phyloP scores from a whole-genome alignment of 2,113 vertebrate species.

The Hippoglossus stenolepis region DNA sequence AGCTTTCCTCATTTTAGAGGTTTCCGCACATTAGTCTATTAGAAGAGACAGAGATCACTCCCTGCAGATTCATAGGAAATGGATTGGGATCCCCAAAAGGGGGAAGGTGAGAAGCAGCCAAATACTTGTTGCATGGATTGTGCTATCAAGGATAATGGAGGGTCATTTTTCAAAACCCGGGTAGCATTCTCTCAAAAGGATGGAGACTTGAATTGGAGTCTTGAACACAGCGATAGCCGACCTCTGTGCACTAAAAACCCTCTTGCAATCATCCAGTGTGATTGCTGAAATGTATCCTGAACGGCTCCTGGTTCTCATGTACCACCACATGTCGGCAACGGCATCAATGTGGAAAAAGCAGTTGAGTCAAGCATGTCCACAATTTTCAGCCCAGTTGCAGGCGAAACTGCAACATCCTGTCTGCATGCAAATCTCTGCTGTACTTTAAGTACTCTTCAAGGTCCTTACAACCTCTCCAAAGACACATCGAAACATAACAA shows the following conservation, averaged over 20 bases:
- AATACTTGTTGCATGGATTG: constrained; percentile 14
- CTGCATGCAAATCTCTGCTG: constrained; percentile 38
- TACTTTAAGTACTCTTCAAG: constrained; percentile 24
- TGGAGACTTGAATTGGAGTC: constrained; percentile 3
- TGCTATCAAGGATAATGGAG: constrained; percentile 11
- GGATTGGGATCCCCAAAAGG: constrained; percentile 33
- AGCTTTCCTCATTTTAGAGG: constrained; percentile 64
- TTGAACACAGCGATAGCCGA: not conserved
- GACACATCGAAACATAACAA: constrained; percentile 21
- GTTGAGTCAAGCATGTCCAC: constrained; percentile 44
- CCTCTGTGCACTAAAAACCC: not conserved
- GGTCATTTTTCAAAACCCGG: constrained; percentile 22
- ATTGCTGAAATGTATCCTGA: constrained; percentile 3
- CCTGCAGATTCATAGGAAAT: constrained; percentile 46
- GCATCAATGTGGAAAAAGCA: constrained; percentile 37
- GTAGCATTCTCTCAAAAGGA: constrained; percentile 2
- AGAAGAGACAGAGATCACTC: constrained; percentile 51
- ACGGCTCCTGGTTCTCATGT: constrained; percentile 40
- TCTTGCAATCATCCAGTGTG: constrained; percentile 1
- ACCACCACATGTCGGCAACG: constrained; percentile 24
- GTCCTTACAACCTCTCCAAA: constrained; percentile 22
- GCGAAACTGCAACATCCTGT: constrained; percentile 3
- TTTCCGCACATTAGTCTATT: constrained; percentile 55
- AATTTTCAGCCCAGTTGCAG: constrained; percentile 27
- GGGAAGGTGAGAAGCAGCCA: constrained; percentile 38